Evolutionary conservation across 2,113 vertebrate species (phyloP), one percentile per base, ranked within the genome.

Genomic region (Alethe diademata): DNA sequence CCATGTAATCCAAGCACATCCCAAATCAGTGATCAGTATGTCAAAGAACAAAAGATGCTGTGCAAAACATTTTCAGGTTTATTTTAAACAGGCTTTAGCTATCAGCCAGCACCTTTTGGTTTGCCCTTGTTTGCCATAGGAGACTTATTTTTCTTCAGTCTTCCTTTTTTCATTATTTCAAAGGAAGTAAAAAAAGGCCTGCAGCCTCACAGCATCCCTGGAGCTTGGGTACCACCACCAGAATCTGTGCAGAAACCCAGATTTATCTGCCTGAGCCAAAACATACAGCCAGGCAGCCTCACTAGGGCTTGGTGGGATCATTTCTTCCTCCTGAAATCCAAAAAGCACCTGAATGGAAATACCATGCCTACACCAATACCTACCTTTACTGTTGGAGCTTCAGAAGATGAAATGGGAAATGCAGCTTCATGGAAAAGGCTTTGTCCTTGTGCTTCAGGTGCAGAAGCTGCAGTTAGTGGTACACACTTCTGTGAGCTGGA

Each of bases 391-490:
- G 11, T n/a, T 15, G 9, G 50, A 90, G 48, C 25, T 42, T 29
- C 0, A 0, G 33, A 70, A 50, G 8, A 2, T 1, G 9, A 60
- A 57, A 6, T 1, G 43, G 56, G 36, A 40, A 86, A 76, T 0
- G 1, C 45, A 64, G 28, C 1, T 1, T 9, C 14, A 35, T 0
- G 4, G 9, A 78, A 62, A 53, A 65, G 5, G 22, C 25, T 69
- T 76, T 35, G 36, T 54, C 20, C 29, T 50, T 45, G 33, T 33
- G 64, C 73, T 60, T 65, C 88, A 54, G 50, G 69, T 42, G 9
- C 35, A 81, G 62, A 25, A 72, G 40, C 66, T 47, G 31, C 5
- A 3, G 23, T 14, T 26, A 42, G 45, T 66, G 60, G 28, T 31
- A 3, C 1, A 0, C 5, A 8, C 14, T 66, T 50, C 25, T n/a